A percentile compares a stretch with the other conserved stretches of the same genome.
phyloP scores from a whole-genome alignment of 1,140 invertebrate genomes.

The Calosoma granatense region DNA sequence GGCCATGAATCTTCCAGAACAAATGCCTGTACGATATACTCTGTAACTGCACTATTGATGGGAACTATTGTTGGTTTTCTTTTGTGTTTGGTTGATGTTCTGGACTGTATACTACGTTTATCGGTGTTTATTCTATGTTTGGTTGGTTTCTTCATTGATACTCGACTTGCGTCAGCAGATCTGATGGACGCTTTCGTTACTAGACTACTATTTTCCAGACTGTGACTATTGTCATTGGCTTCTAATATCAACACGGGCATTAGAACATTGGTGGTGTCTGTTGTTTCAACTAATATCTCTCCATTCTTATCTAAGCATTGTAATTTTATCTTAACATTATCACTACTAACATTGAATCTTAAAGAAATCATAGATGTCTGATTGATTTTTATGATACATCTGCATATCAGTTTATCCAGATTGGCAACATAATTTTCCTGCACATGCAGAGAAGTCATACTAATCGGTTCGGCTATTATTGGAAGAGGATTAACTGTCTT shows the following conservation, averaged over 20 bases:
- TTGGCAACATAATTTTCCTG: constrained; percentile 25
- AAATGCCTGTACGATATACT: constrained; percentile 21
- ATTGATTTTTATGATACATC: constrained; percentile 15
- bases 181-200: too few species aligned
- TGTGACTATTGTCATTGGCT: too few species aligned
- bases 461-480: constrained; percentile 5
- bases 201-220: too few species aligned
- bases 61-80: too few species aligned
- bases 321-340: constrained; percentile 16
- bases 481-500: constrained; percentile 16
- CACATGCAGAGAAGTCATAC: constrained; percentile 5
- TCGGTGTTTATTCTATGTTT: too few species aligned
- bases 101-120: too few species aligned
- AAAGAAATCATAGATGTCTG: constrained; percentile 18
- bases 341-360: constrained; percentile 18
- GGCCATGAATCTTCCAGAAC: constrained; percentile 28
- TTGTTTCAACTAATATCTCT: constrained; percentile 11
- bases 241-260: constrained; percentile 18
- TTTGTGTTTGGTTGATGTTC: too few species aligned
- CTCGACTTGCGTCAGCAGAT: too few species aligned
- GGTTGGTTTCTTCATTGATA: too few species aligned
- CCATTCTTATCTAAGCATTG: constrained; percentile 14
- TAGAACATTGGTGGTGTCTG: constrained; percentile 18
- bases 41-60: constrained; percentile 5
- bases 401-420: constrained; percentile 18